A percentile compares a stretch with the other conserved stretches of the same genome.
Conservation (phyloP, 2,797 vertebrate species). For the Ciconia nigra region DNA sequence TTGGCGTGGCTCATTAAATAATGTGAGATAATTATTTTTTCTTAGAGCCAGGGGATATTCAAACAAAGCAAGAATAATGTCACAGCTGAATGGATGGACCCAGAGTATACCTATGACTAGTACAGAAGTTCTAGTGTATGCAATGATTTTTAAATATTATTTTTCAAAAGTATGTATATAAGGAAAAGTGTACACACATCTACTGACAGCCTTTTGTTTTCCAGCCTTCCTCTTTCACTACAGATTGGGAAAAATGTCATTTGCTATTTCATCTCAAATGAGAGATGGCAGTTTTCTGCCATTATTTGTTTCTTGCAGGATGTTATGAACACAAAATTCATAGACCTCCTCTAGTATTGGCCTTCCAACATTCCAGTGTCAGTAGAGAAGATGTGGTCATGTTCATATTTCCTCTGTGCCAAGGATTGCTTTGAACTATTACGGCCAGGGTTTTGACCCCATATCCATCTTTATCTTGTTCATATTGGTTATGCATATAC, state of each 20-base stretch:
- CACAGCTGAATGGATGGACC: background rate
- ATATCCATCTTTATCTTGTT: background rate
- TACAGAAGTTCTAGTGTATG: background rate
- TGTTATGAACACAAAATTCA: background rate
- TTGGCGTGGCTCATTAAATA: constrained; percentile 31
- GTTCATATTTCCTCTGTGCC: background rate
- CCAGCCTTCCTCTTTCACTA: background rate
- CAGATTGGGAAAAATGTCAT: background rate
- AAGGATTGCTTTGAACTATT: background rate
- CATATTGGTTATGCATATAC: background rate
- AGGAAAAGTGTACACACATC: background rate
- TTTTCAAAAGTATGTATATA: background rate
- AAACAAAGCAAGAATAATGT: background rate
- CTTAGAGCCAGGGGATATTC: constrained; percentile 28
- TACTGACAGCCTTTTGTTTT: background rate
- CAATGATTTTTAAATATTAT: background rate
- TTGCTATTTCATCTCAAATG: background rate
- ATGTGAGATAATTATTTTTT: constrained; percentile 50
- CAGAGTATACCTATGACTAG: background rate
- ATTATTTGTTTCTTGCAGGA: background rate
- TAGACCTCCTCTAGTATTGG: background rate
- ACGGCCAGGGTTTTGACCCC: background rate
- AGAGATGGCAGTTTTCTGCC: background rate
- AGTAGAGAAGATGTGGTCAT: background rate
- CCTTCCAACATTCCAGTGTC: background rate